Evolutionary conservation across 2,113 vertebrate genomes (phyloP).

Genomic region (Notothenia coriiceps): DNA sequence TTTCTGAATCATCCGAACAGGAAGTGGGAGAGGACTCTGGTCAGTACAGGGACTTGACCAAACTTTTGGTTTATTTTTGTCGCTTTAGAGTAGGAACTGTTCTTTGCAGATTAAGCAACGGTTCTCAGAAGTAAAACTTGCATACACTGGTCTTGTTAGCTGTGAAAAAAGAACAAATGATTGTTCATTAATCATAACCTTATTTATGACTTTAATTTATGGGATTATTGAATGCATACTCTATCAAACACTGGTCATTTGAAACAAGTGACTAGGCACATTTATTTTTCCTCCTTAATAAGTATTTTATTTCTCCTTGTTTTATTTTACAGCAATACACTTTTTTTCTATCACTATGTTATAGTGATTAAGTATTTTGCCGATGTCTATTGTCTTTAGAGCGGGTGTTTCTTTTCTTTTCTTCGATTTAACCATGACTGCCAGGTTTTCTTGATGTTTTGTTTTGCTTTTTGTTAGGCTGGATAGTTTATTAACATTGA

Average conservation of each 20-base stretch:
- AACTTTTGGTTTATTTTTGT: constrained; percentile 54
- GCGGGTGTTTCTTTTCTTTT: constrained; percentile 48
- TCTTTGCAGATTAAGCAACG: constrained; percentile 51
- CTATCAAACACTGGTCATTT: constrained; percentile 69
- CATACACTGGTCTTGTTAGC: constrained; percentile 82
- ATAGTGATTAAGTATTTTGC: constrained; percentile 71
- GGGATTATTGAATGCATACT: constrained; percentile 68
- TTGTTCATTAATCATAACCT: constrained; percentile 78
- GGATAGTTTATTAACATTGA: constrained; percentile 67
- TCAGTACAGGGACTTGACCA: constrained; percentile 57
- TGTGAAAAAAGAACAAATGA: constrained; percentile 80
- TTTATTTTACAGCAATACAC: constrained; percentile 75
- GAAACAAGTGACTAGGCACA: constrained; percentile 64
- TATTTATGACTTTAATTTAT: constrained; percentile 84
- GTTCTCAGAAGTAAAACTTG: constrained; percentile 60
- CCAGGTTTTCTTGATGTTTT: constrained; percentile 75
- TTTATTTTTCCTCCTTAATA: constrained; percentile 62
- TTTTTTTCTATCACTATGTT: constrained; percentile 56
- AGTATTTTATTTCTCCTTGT: constrained; percentile 53
- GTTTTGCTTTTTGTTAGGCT: constrained; percentile 65
- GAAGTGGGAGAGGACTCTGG: constrained; percentile 64
- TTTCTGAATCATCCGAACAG: constrained; percentile 62
- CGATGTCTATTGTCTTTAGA: constrained; percentile 72
- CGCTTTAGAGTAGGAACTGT: constrained; percentile 57
- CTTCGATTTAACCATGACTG: constrained; percentile 72